Conservation (phyloP, 2,888 invertebrate species). For the Lutraria lutraria region DNA sequence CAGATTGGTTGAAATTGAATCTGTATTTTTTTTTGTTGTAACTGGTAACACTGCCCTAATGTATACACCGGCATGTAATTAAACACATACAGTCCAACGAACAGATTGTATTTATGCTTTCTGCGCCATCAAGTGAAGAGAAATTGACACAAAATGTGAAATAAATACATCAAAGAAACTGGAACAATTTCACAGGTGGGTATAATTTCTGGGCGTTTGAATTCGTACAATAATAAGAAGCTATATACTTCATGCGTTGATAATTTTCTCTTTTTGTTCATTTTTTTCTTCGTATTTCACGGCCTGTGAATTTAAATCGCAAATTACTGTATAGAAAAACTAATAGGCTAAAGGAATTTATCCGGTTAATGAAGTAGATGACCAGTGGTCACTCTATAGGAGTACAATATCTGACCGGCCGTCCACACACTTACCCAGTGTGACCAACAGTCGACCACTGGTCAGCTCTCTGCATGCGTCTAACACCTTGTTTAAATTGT, state of each 20-base stretch:
- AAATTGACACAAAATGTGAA: constrained; percentile 56
- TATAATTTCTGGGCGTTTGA: constrained; percentile 37
- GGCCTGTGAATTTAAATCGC: constrained; percentile 4
- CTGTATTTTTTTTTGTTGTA: not conserved
- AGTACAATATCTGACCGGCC: constrained; percentile 35
- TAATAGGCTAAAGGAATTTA: constrained; percentile 42
- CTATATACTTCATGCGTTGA: constrained; percentile 31
- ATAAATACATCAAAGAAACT: constrained; percentile 56
- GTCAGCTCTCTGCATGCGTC: constrained; percentile 36
- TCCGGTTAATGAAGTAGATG: constrained; percentile 40
- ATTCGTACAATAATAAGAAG: constrained; percentile 49
- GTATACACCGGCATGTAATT: constrained; percentile 36
- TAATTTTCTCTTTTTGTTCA: constrained; percentile 32
- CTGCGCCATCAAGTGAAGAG: constrained; percentile 37
- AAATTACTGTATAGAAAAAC: constrained; percentile 38
- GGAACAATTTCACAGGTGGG: constrained; percentile 47
- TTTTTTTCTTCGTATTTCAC: constrained; percentile 34
- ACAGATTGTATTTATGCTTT: constrained; percentile 19
- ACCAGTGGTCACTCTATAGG: constrained; percentile 25
- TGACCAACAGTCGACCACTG: constrained; percentile 17
- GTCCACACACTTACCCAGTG: constrained; percentile 23
- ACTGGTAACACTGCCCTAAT: not conserved
- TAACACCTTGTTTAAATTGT: constrained; percentile 18
- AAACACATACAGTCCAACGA: constrained; percentile 13
- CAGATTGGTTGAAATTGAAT: not conserved